These are phyloP conservation scores for Rissa tridactyla DNA, from an alignment of 2,113 vertebrate species.

Conservation along the genomic window DNA sequence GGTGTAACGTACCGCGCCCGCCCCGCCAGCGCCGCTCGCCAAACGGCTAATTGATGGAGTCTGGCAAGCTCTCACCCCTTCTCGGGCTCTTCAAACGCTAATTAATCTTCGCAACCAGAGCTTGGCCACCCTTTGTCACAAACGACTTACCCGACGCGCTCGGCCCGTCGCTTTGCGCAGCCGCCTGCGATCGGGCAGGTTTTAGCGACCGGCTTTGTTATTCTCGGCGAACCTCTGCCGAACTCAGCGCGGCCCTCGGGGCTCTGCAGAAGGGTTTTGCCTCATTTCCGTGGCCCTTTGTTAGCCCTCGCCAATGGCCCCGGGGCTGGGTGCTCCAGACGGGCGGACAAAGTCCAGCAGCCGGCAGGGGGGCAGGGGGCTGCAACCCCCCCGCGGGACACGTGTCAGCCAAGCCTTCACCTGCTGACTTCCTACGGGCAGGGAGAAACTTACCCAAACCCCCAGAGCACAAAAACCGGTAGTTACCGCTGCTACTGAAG, in stretches of 20 bases:
- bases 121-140: background rate
- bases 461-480: accelerated
- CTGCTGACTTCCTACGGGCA: accelerated
- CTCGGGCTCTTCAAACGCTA: background rate
- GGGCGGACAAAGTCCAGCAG: background rate
- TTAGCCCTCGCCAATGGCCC: accelerated
- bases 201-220: background rate
- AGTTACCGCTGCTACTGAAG: accelerated
- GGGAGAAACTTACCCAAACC: accelerated
- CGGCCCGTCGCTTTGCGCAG: background rate
- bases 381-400: accelerated
- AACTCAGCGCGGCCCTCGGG: accelerated
- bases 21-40: background rate
- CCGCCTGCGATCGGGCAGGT: background rate
- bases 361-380: accelerated
- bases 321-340: background rate
- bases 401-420: accelerated
- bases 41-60: background rate
- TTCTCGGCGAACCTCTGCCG: background rate
- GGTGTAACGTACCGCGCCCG: accelerated
- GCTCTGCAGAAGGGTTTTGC: background rate
- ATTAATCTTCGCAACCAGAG: background rate
- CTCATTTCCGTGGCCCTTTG: background rate
- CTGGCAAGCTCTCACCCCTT: background rate
- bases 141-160: accelerated